Evolutionary conservation across 1,140 invertebrate genomes (phyloP).

Genomic region (Mamestra configurata): DNA sequence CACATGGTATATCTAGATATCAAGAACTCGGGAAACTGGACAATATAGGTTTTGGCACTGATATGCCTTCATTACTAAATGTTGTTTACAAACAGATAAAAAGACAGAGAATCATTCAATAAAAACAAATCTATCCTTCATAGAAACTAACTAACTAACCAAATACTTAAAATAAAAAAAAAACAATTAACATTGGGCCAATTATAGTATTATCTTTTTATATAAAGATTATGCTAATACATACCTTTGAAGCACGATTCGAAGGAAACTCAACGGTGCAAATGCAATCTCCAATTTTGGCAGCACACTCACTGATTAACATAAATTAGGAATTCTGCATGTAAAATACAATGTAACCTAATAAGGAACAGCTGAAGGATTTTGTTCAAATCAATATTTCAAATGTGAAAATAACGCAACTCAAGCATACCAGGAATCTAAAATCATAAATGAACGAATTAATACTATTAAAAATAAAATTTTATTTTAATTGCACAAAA

Average conservation of each 20-base stretch:
- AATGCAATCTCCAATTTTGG: slow-evolving; percentile 38
- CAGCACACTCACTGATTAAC: slow-evolving; percentile 46
- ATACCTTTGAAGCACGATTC: slow-evolving; percentile 38
- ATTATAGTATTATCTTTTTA: not conserved
- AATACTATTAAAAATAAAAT: slow-evolving; percentile 38
- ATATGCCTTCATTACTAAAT: too few relatives aligned
- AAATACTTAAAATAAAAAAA: too few relatives aligned
- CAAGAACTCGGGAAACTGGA: too few relatives aligned
- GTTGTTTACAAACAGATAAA: too few relatives aligned
- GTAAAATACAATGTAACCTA: slow-evolving; percentile 32
- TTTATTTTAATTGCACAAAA: slow-evolving; percentile 44
- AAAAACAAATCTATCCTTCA: too few relatives aligned
- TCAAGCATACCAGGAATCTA: slow-evolving; percentile 38
- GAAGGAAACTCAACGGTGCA: slow-evolving; percentile 24
- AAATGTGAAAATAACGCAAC: slow-evolving; percentile 27
- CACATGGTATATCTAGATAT: too few relatives aligned
- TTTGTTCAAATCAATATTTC: not conserved
- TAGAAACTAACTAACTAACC: too few relatives aligned
- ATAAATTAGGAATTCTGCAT: slow-evolving; percentile 44
- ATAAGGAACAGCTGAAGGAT: not conserved
- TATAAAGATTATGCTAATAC: slow-evolving; percentile 6
- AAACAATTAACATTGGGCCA: too few relatives aligned
- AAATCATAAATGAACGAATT: slow-evolving; percentile 45
- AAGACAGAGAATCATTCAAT: too few relatives aligned
- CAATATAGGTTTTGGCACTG: too few relatives aligned